Conservation (phyloP, 2,888 invertebrate genomes). For the Dryadula phaetusa region DNA sequence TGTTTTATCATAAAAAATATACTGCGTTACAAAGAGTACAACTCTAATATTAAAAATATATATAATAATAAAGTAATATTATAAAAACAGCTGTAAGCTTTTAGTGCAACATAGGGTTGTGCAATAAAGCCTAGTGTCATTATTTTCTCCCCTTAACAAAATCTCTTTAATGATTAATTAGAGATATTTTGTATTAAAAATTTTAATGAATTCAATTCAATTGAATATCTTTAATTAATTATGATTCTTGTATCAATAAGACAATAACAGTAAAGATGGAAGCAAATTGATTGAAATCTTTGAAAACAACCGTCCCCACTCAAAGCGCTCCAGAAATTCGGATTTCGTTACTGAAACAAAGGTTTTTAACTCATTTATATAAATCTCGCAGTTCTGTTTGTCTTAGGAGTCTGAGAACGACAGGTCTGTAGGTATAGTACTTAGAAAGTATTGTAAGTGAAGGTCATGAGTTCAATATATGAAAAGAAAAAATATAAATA, state of each 20-base stretch:
- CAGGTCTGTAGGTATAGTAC: background rate
- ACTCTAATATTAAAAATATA: too few species aligned
- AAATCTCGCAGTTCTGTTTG: background rate
- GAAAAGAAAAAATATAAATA: too few species aligned
- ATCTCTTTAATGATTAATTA: too few species aligned
- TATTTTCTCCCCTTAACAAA: too few species aligned
- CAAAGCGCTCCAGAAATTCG: constrained; percentile 3
- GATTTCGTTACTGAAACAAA: constrained; percentile 14
- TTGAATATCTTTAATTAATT: constrained; percentile 3
- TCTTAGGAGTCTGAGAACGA: background rate
- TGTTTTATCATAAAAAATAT: too few species aligned
- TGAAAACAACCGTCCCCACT: constrained; percentile 5
- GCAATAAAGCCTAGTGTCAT: too few species aligned
- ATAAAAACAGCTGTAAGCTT: too few species aligned
- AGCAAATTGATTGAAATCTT: constrained; percentile 5
- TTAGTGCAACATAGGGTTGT: too few species aligned
- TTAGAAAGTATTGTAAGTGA: background rate
- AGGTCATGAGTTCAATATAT: too few species aligned
- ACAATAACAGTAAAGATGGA: background rate
- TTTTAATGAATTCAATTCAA: background rate
- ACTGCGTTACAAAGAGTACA: too few species aligned
- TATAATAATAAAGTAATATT: too few species aligned
- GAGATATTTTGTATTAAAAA: background rate
- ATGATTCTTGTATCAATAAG: background rate
- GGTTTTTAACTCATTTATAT: background rate